Evolutionary conservation across 2,888 invertebrate species (phyloP), one percentile per base, ranked within the genome.

Genomic region (Hetaerina titia): DNA sequence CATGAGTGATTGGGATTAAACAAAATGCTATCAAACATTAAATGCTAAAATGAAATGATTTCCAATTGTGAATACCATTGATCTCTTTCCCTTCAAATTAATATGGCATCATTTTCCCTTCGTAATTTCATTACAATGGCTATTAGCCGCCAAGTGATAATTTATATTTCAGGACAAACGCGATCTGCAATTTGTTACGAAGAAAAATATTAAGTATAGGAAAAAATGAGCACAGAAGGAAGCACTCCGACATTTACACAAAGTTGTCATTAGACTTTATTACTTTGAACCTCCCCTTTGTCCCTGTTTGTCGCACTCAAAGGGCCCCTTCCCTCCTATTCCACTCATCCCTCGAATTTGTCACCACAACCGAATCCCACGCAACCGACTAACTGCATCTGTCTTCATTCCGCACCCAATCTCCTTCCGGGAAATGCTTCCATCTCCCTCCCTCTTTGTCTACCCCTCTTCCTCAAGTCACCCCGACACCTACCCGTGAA

Each of bases 371-470:
- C 25, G 31, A 81, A 81, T 81, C 31, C 81, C 81, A 31, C 81
- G 81, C 81, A 11, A 81, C 81, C 81, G 31, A 81, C 31, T 81
- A 81, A 81, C 81, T 81, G 81, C 81, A 81, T 81, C 81, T 81
- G 81, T 31, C 81, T 81, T 81, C 81, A 81, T 81, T 81, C 81
- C 81, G 15, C 81, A 13, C 1, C 31, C 81, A 31, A 13, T 11
- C 81, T 31, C 31, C 31, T 69, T n/a, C 69, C 69, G 19, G 69
- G 22, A 8, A n/a, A 69, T 69, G n/a, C n/a, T n/a, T 22, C 2
- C 15, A 5, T 15, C 81, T 11, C 81, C 11, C 15, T 31, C 81
- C 11, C 31, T 17, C n/a, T n/a, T 69, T 60, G 2, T 60, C 60
- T 60, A 11, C 64, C 19, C 19, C 19, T 19, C 64, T 64, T 64